A percentile compares a stretch with the other conserved stretches of the same genome.
phyloP scores from a whole-genome alignment of 2,113 vertebrate genomes.

The Pachypanchax playfairii region DNA sequence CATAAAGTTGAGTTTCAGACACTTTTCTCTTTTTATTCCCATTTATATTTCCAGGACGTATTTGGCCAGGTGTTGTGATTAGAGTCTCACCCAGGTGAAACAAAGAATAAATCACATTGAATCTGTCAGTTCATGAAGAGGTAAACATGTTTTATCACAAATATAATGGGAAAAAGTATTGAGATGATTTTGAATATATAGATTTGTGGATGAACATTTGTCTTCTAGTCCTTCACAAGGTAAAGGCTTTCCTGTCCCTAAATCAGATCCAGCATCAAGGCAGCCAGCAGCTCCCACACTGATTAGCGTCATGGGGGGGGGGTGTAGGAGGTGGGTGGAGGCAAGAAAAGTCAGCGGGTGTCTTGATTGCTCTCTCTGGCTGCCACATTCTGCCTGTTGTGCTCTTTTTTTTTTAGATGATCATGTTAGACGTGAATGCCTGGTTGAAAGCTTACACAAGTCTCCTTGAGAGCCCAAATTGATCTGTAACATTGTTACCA shows the following conservation, averaged over 20 bases:
- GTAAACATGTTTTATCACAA: too few species aligned
- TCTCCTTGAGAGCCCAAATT: neutral
- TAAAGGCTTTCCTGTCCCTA: conserved; percentile 24
- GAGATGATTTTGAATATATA: neutral
- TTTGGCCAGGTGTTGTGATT: too few species aligned
- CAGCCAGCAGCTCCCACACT: conserved; percentile 48
- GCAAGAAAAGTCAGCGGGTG: conserved; percentile 16
- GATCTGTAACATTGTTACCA: neutral
- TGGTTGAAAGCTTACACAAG: conserved; percentile 16
- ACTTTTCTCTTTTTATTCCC: too few species aligned
- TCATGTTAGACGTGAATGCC: conserved; percentile 31
- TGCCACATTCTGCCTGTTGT: conserved; percentile 3
- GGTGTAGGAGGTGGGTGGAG: conserved; percentile 12
- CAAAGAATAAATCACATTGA: too few species aligned
- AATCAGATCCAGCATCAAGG: conserved; percentile 42
- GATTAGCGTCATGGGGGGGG: conserved; percentile 42
- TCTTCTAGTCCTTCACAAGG: conserved; percentile 13
- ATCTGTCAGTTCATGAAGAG: too few species aligned
- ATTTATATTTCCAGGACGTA: too few species aligned
- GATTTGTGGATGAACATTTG: neutral
- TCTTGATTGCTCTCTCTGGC: conserved; percentile 51
- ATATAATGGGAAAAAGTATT: too few species aligned
- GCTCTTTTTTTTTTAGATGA: conserved; percentile 44
- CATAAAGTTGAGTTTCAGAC: too few species aligned
- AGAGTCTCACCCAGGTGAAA: too few species aligned